Evolutionary conservation across 2,113 vertebrate species (phyloP), one percentile per base, ranked within the genome.

Genomic region (Cebidichthys violaceus): DNA sequence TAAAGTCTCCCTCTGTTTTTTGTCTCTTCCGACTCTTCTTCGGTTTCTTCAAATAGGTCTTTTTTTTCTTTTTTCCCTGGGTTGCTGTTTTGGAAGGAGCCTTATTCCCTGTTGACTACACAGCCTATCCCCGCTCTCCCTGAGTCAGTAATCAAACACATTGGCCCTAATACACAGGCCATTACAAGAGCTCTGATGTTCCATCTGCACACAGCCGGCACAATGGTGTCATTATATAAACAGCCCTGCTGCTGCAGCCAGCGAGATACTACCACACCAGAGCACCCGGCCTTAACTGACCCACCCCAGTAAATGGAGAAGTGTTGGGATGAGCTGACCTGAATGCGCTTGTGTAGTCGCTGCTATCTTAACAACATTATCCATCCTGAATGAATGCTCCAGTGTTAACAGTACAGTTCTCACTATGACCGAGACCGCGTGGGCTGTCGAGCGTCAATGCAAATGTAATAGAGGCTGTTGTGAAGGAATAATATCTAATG

Each of bases 91-190:
- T 86, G 78, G 80, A 91, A 80, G 87, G 79, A 89, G 85, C 73
- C 77, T 79, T 88, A 93, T 92, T 94, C 93, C 92, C 94, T 76
- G 87, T 86, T 89, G 92, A 85, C 88, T 87, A 86, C 77, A 83
- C 91, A 89, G 91, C 92, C 88, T 87, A 88, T 92, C 90, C 84
- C 74, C 47, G 64, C 90, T 91, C 87, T 91, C 85, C 89, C 89
- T 75, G 88, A 93, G 90, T 92, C 91, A 91, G 93, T 95, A 94
- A 95, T 95, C 95, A 95, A 94, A 94, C 89, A 86, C 92, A 94
- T 91, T 93, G 89, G 81, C 89, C 83, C 92, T 94, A 92, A 92
- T 91, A 93, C 90, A 91, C 89, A 90, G 90, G 86, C 92, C 91
- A 94, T 94, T 94, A 94, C 90, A 90, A 86, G 84, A 82, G 92